Evolutionary conservation across 2,113 vertebrate genomes (phyloP).

Genomic region (Oophaga pumilio): DNA sequence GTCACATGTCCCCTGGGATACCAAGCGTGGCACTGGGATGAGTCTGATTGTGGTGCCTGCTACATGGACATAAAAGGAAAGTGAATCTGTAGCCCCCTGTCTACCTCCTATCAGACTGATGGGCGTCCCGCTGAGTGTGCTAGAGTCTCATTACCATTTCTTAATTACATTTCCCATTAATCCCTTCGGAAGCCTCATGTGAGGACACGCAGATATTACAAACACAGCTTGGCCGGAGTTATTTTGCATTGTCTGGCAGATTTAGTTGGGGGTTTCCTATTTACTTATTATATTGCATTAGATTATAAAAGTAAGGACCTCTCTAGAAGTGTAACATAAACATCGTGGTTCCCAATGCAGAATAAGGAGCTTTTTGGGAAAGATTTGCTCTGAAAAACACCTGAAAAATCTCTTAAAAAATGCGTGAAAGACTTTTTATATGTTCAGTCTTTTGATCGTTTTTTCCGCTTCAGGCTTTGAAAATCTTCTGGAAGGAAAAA

Average conservation of each 20-base stretch:
- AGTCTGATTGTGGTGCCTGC: slow-evolving; percentile 27
- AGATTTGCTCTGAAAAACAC: no score
- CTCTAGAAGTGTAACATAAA: neutral
- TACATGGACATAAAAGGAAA: slow-evolving; percentile 33
- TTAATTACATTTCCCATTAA: slow-evolving; percentile 54
- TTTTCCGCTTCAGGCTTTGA: no score
- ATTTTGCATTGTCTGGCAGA: slow-evolving; percentile 13
- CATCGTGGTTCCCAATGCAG: neutral
- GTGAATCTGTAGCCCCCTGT: neutral
- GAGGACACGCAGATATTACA: slow-evolving; percentile 43
- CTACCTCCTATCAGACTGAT: slow-evolving; percentile 41
- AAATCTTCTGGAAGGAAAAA: no score
- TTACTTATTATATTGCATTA: slow-evolving; percentile 4
- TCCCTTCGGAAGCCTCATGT: slow-evolving; percentile 39
- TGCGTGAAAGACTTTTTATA: no score
- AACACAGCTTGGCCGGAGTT: neutral
- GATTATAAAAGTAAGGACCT: neutral
- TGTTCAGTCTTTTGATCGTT: no score
- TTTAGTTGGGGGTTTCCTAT: neutral
- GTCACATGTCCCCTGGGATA: neutral
- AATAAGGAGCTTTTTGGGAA: neutral
- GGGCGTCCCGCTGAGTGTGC: slow-evolving; percentile 18
- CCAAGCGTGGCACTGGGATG: neutral
- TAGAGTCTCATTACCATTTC: slow-evolving; percentile 47
- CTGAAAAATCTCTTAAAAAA: no score